Conservation (phyloP, 2,888 invertebrate genomes). For the Orthonevra nobilis region DNA sequence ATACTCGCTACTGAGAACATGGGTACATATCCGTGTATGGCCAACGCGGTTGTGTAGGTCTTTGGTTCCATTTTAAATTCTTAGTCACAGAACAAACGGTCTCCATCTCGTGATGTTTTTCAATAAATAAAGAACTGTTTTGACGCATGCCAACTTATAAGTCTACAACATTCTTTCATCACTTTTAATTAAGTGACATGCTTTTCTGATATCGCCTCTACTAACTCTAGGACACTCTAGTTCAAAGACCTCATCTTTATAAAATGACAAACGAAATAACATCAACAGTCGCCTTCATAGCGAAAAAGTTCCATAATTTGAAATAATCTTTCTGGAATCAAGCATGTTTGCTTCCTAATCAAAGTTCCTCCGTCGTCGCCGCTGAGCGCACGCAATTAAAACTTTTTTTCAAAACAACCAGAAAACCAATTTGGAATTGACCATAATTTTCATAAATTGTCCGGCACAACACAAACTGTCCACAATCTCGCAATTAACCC, state of each 20-base stretch:
- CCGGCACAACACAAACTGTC: slow-evolving; percentile 62
- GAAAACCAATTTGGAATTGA: slow-evolving; percentile 64
- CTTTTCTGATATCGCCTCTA: too few species aligned
- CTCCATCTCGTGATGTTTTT: too few species aligned
- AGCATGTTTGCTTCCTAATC: slow-evolving; percentile 40
- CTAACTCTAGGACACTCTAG: too few species aligned
- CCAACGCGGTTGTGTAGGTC: too few species aligned
- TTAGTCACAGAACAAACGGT: too few species aligned
- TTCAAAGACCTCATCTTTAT: neutral
- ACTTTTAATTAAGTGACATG: too few species aligned
- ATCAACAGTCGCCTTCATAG: slow-evolving; percentile 1
- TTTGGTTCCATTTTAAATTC: too few species aligned
- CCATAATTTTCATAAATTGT: slow-evolving; percentile 69
- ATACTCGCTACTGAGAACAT: too few species aligned
- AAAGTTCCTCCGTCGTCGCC: slow-evolving; percentile 39
- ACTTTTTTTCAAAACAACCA: slow-evolving; percentile 61
- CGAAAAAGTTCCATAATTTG: slow-evolving; percentile 44
- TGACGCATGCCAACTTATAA: too few species aligned
- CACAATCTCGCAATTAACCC: slow-evolving; percentile 69
- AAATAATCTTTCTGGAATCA: slow-evolving; percentile 41
- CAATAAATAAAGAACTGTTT: too few species aligned
- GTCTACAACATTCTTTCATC: too few species aligned
- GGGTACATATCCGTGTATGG: too few species aligned
- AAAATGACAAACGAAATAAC: neutral
- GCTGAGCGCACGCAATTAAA: slow-evolving; percentile 65